Percentiles rank a stretch among this genome's conserved stretches.
Evolutionary conservation across 1,140 invertebrate genomes (phyloP).

Genomic region (Glossosoma conforme): DNA sequence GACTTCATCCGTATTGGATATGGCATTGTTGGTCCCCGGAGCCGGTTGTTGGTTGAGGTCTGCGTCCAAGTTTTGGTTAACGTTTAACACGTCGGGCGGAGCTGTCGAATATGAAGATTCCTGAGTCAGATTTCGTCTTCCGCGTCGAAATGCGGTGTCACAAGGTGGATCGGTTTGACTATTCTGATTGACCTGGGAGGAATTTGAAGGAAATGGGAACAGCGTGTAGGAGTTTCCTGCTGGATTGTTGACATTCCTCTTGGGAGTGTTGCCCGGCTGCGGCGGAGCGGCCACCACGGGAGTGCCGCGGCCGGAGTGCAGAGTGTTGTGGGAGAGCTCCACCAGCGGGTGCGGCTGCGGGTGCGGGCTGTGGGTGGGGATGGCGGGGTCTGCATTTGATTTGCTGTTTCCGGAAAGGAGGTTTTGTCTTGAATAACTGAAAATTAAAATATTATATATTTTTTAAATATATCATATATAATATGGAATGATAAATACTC

Average conservation of each 20-base stretch:
- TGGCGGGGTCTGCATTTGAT: conserved; percentile 53
- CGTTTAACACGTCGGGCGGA: conserved; percentile 51
- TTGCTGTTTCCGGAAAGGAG: conserved; percentile 68
- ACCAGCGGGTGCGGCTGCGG: conserved; percentile 45
- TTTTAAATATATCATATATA: too few species aligned
- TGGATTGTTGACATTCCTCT: conserved; percentile 38
- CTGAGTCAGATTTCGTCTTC: conserved; percentile 38
- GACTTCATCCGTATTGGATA: conserved; percentile 27
- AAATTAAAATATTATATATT: conserved; percentile 33
- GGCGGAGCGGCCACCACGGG: conserved; percentile 37
- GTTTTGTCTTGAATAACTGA: conserved; percentile 80
- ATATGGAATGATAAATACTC: too few species aligned
- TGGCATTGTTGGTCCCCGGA: conserved; percentile 29
- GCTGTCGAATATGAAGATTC: conserved; percentile 43
- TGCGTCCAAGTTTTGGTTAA: conserved; percentile 44
- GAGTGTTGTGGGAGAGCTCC: conserved; percentile 46
- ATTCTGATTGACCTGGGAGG: conserved; percentile 18
- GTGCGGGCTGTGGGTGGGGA: conserved; percentile 38
- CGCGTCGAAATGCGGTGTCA: conserved; percentile 28
- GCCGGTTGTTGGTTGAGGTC: conserved; percentile 13
- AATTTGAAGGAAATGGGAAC: conserved; percentile 4
- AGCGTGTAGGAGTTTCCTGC: conserved; percentile 10
- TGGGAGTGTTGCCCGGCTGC: conserved; percentile 39
- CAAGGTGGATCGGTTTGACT: conserved; percentile 24
- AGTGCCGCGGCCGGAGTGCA: conserved; percentile 36